Conservation (phyloP, 1,140 invertebrate species). For the Heterodera carotae region DNA sequence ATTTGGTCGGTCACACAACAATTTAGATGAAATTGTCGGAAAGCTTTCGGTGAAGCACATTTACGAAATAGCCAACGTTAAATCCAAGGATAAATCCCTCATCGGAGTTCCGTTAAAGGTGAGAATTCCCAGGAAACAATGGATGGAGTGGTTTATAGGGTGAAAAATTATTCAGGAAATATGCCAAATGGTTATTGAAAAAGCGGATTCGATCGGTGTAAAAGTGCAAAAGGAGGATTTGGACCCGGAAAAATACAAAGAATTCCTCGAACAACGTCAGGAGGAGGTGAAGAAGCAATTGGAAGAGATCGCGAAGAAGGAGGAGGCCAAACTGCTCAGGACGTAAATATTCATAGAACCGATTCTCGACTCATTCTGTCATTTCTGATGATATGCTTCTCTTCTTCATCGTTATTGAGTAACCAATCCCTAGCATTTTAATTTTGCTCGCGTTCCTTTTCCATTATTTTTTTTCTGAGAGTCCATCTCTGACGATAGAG, state of each 20-base stretch:
- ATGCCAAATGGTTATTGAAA: constrained; percentile 48
- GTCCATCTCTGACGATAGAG: neutral
- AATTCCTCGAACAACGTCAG: constrained; percentile 79
- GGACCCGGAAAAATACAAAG: constrained; percentile 78
- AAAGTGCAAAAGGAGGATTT: constrained; percentile 76
- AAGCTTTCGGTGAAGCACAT: constrained; percentile 92
- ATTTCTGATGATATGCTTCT: neutral
- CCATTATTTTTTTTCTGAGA: too few relatives aligned
- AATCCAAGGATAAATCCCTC: constrained; percentile 79
- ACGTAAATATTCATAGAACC: constrained; percentile 60
- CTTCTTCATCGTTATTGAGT: neutral
- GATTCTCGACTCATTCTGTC: neutral
- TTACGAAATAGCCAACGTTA: constrained; percentile 96
- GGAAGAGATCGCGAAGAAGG: constrained; percentile 79
- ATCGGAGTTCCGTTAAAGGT: constrained; percentile 74
- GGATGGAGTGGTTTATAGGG: constrained; percentile 79
- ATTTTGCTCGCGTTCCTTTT: too few relatives aligned
- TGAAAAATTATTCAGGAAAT: constrained; percentile 44
- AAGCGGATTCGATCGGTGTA: constrained; percentile 48
- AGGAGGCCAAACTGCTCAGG: constrained; percentile 88
- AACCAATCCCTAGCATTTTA: too few relatives aligned
- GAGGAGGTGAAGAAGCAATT: constrained; percentile 77
- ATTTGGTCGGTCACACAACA: neutral
- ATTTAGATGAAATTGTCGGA: constrained; percentile 76
- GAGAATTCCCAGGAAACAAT: constrained; percentile 75